Percentiles rank a stretch among this genome's conserved stretches.
Evolutionary conservation across 64 coral and sea anemone genomes (phyloP).

Genomic region (Actinia tenebrosa): DNA sequence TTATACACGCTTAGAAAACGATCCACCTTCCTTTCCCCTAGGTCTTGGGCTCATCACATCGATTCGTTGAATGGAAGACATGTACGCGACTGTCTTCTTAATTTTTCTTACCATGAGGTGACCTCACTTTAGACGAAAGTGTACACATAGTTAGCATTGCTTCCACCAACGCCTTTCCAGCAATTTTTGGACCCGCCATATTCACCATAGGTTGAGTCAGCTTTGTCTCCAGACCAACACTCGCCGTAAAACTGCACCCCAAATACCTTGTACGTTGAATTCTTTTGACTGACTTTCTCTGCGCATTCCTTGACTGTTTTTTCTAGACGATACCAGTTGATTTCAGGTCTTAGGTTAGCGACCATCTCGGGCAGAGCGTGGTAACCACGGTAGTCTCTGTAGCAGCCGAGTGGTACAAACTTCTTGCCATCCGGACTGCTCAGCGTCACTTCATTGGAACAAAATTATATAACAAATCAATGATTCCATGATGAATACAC

Average conservation of each 20-base stretch:
- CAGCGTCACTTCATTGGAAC: not conserved
- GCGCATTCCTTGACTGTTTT: slow-evolving; percentile 39
- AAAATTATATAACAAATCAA: not conserved
- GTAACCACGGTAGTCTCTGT: not conserved
- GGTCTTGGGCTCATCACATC: no score
- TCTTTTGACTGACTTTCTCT: slow-evolving; percentile 25
- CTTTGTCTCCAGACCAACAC: slow-evolving; percentile 49
- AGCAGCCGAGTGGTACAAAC: slow-evolving; percentile 44
- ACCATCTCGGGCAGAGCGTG: slow-evolving; percentile 29
- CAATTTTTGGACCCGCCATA: slow-evolving; percentile 48
- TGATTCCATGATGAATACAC: no score
- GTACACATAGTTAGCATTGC: slow-evolving; percentile 40
- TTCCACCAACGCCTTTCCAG: slow-evolving; percentile 55
- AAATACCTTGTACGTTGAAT: slow-evolving; percentile 38
- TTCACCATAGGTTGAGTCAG: slow-evolving; percentile 36
- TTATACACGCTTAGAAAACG: no score
- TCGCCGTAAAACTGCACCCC: slow-evolving; percentile 54
- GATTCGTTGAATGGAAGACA: no score
- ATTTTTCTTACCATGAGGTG: not conserved
- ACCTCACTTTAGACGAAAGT: slow-evolving; percentile 30
- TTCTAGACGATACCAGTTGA: slow-evolving; percentile 33
- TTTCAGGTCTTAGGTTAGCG: slow-evolving; percentile 18
- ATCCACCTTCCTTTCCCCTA: no score
- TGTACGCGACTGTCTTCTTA: no score
- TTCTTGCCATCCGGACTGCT: slow-evolving; percentile 18